Percentiles rank a stretch among this genome's conserved stretches.
phyloP scores from a whole-genome alignment of 2,888 invertebrate species.

The Drosophila paranaensis region DNA sequence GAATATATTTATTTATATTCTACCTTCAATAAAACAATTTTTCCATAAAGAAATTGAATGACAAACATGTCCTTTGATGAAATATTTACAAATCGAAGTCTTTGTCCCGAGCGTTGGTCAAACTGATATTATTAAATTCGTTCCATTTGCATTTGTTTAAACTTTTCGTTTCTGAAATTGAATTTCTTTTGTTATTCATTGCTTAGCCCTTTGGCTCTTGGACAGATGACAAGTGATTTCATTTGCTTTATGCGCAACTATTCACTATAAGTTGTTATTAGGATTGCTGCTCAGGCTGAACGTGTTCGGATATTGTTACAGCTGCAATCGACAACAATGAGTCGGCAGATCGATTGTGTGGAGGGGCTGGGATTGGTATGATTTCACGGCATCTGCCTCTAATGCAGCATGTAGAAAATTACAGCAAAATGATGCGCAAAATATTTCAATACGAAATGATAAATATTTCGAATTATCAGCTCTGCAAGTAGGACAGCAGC shows the following conservation, averaged over 20 bases:
- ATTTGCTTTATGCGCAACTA: neutral
- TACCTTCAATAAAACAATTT: neutral
- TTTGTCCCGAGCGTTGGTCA: neutral
- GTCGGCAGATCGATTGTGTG: conserved; percentile 34
- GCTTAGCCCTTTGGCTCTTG: neutral
- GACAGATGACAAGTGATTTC: conserved; percentile 3
- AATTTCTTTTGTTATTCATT: neutral
- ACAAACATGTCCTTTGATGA: neutral
- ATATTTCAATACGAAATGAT: conserved; percentile 71
- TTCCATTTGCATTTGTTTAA: neutral
- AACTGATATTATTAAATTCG: neutral
- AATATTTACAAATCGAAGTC: neutral
- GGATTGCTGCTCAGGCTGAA: neutral
- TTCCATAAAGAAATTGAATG: neutral
- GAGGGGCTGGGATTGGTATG: neutral
- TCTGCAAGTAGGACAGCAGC: conserved; percentile 51
- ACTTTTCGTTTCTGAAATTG: neutral
- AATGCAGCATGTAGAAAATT: conserved; percentile 58
- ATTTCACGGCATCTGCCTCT: conserved; percentile 11
- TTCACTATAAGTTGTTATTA: neutral
- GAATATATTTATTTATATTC: no score
- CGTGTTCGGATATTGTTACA: conserved; percentile 11
- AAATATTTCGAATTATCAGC: conserved; percentile 40
- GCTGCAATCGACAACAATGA: conserved; percentile 42
- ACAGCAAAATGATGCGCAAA: conserved; percentile 64